Evolutionary conservation across 2,797 vertebrate species (phyloP), one percentile per base, ranked within the genome.

Genomic region (Microctenopoma steveboyesi): DNA sequence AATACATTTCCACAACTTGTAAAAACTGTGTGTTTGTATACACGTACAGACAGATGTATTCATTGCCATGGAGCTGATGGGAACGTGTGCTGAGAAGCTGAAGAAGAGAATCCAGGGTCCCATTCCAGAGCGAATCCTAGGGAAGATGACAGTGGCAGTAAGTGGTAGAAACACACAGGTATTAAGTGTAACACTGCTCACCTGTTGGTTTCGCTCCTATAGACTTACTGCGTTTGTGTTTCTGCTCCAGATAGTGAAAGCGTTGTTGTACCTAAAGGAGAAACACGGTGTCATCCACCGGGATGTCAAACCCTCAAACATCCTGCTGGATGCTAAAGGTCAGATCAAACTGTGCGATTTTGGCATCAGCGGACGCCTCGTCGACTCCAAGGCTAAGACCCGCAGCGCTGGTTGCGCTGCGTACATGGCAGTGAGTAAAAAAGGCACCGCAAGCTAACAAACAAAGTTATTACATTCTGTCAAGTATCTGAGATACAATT

Each of bases 31-130:
- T 75, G 71, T 76, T 22, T 72, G 10, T 64, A 0, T 69, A 1
- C 5, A 0, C 62, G 3, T 75, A 13, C 79, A 98, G 97, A 98
- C 97, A 0, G 97, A 98, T 10, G 97, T 98, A 43, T 98, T 98
- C 85, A 98, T 98, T 3, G 97, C 96, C 85, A 98, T 98, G 97
- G 97, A 98, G 90, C 92, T 98, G 67, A 98, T 98, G 97, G 97
- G 96, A 67, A 98, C 97, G 0, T 98, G 97, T 40, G 97, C 97
- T 0, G 97, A 98, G 91, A 98, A 98, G 89, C 94, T 98, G 61
- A 98, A 98, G 93, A 98, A 98, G 80, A 94, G 97, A 56, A 96
- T 98, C 85, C 96, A 98, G 83, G 97, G 96, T 0, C 97, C 97
- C 53, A 98, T 98, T 61, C 97, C 97, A 0, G 97, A 98, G 90